Conservation (phyloP, 2,113 vertebrate species). For the Etheostoma cragini region DNA sequence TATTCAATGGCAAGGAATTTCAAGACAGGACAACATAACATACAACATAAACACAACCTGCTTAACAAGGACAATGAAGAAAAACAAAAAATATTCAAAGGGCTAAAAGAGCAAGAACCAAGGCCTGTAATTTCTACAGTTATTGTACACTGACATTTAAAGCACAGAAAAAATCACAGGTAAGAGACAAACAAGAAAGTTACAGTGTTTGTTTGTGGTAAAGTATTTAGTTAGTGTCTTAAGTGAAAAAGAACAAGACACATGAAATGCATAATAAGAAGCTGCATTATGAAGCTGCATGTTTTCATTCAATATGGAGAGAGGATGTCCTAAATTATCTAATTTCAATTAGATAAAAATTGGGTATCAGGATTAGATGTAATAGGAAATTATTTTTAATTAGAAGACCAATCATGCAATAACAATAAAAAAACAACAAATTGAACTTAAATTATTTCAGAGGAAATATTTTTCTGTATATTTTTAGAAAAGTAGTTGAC, state of each 20-base stretch:
- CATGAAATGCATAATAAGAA: constrained; percentile 22
- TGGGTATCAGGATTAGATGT: not conserved
- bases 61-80: constrained; percentile 38
- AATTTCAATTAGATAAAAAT: not conserved
- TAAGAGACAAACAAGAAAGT: constrained; percentile 45
- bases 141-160: constrained; percentile 24
- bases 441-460: not conserved
- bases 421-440: not conserved
- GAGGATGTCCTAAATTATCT: not conserved
- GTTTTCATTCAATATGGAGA: not conserved
- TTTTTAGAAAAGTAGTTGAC: not conserved
- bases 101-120: constrained; percentile 50
- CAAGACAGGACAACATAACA: constrained; percentile 29
- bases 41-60: constrained; percentile 25
- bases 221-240: constrained; percentile 34
- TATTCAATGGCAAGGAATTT: constrained; percentile 18
- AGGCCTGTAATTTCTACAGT: constrained; percentile 26
- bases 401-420: not conserved
- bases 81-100: not conserved
- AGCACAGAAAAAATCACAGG: constrained; percentile 31
- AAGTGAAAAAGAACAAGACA: constrained; percentile 13
- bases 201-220: constrained; percentile 1
- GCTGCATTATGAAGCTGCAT: constrained; percentile 13
- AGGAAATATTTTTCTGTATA: not conserved
- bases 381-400: not conserved